phyloP scores from a whole-genome alignment of 2,888 invertebrate genomes.

The Neuroscelio doddi region DNA sequence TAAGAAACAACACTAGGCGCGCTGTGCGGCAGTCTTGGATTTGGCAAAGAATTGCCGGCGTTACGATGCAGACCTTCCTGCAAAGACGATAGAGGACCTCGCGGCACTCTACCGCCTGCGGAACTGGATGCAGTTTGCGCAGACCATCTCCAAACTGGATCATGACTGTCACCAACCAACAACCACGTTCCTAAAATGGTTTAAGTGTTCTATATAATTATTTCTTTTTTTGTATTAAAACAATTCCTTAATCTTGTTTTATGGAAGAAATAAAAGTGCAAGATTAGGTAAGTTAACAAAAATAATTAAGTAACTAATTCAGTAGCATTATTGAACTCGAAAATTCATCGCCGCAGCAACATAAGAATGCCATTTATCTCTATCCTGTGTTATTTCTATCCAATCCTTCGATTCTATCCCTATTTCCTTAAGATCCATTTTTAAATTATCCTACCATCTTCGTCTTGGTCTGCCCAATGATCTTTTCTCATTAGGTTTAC shows the following conservation, averaged over 20 bases:
- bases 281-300: too few species aligned
- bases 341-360: too few species aligned
- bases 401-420: too few species aligned
- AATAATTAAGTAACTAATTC: conserved; percentile 20
- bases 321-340: too few species aligned
- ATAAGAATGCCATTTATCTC: too few species aligned
- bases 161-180: conserved; percentile 72
- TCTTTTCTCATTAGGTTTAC: too few species aligned
- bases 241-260: background rate
- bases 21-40: conserved; percentile 63
- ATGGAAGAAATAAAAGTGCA: conserved; percentile 71
- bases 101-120: conserved; percentile 61
- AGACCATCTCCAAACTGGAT: conserved; percentile 72
- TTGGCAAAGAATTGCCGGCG: conserved; percentile 61
- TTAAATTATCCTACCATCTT: too few species aligned
- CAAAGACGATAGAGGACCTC: conserved; percentile 67
- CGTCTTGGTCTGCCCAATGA: too few species aligned
- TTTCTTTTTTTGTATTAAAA: conserved; percentile 4
- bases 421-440: too few species aligned
- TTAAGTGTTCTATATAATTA: too few species aligned
- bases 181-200: conserved; percentile 73
- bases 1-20: conserved; percentile 62
- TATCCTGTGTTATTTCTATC: too few species aligned
- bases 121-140: conserved; percentile 65
- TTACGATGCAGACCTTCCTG: conserved; percentile 68